Base-by-base conservation (phyloP, 2,797 vertebrate species). In the Enteromius viviparus region DNA sequence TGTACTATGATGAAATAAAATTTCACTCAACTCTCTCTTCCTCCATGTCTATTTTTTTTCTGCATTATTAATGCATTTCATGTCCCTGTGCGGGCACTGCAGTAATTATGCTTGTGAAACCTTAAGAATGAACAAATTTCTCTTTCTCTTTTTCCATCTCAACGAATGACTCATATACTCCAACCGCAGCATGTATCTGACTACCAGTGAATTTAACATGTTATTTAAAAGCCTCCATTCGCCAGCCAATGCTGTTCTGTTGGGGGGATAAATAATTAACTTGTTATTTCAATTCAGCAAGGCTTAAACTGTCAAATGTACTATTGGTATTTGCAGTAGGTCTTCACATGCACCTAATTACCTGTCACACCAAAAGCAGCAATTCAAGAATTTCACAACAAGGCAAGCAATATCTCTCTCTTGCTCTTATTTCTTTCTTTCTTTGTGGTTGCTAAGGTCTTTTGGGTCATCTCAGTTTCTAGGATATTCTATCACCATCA, bases 51-150 rank as follows among this genome's bases (percentile, higher is more conserved):
- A 34, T 80, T 76, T 85, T 60, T 26, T 45, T 53, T 68, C 60
- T 87, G 81, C 81, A 84, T 81, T 78, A 87, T 85, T 85, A 82
- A 85, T 85, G 74, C 49, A 78, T 78, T 62, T 49, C 76, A 37
- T 85, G 66, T 64, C 60, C 79, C 82, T 75, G 45, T 71, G 72
- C 40, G 42, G 74, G n/a, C 84, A 81, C 74, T 78, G 81, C 84
- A 81, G 68, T 80, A 84, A 85, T 78, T 84, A 84, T 66, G 78
- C 40, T 78, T n/a, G 34, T 78, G 70, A 81, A 86, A 47, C 72
- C 81, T 80, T 77, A 83, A 81, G 75, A 85, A 78, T 82, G 49
- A 55, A 80, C 60, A 80, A 3, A 82, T 82, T 77, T 78, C 47
- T 66, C 80, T 23, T 66, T 82, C 72, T 47, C 23, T 78, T 71